These are phyloP conservation scores for Oasisia sp. DNA, from an alignment of 2,888 invertebrate species.

Conservation along the genomic window DNA sequence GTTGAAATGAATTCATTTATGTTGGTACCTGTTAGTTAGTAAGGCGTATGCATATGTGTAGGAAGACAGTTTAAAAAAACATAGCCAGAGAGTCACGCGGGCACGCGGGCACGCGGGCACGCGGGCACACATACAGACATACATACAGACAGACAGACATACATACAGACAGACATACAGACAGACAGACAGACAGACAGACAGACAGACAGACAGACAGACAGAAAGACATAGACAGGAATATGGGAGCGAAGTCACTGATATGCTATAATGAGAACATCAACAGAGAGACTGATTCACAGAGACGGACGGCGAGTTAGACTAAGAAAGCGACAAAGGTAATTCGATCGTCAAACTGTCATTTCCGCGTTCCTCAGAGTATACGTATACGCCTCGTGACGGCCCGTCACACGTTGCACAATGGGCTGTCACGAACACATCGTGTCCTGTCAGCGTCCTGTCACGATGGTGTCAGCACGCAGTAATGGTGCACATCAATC, in stretches of 20 bases:
- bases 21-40: background rate
- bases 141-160: too few species aligned
- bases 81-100: too few species aligned
- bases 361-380: background rate
- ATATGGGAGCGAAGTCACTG: background rate
- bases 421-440: background rate
- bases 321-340: background rate
- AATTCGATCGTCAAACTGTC: background rate
- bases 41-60: background rate
- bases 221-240: background rate
- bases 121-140: too few species aligned
- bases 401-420: background rate
- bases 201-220: too few species aligned
- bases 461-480: background rate
- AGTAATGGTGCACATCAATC: background rate
- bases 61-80: too few species aligned
- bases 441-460: background rate
- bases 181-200: too few species aligned
- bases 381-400: background rate
- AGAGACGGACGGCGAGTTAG: too few species aligned
- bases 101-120: too few species aligned
- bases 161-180: too few species aligned
- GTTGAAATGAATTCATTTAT: too few species aligned
- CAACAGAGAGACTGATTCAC: background rate
- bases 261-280: too few species aligned